phyloP scores from a whole-genome alignment of 2,797 vertebrate species.

The Morelia viridis region DNA sequence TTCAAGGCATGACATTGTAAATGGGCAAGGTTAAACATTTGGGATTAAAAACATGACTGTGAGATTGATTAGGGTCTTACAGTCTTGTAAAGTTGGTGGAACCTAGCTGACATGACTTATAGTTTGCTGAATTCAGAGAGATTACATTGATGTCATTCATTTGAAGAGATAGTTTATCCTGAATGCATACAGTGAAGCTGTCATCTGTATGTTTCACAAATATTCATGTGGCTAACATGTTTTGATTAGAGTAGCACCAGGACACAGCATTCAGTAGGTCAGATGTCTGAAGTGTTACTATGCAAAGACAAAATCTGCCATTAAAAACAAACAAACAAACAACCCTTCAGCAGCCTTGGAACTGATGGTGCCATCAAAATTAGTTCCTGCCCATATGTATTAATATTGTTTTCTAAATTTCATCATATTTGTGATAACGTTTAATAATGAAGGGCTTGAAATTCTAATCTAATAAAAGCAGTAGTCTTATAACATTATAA shows the following conservation, averaged over 20 bases:
- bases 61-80: constrained; percentile 73
- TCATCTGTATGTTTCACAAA: constrained; percentile 65
- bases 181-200: constrained; percentile 64
- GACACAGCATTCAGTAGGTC: constrained; percentile 51
- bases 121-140: constrained; percentile 72
- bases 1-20: constrained; percentile 70
- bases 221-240: constrained; percentile 68
- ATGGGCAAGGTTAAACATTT: constrained; percentile 76
- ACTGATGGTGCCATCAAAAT: neutral
- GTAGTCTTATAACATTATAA: neutral
- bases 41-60: constrained; percentile 75
- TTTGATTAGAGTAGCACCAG: constrained; percentile 67
- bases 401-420: constrained; percentile 26
- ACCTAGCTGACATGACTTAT: constrained; percentile 72
- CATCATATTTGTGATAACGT: constrained; percentile 19
- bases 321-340: neutral
- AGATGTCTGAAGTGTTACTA: constrained; percentile 48
- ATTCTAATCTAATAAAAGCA: neutral
- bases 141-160: constrained; percentile 74
- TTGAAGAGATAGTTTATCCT: constrained; percentile 72
- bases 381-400: constrained; percentile 15
- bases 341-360: constrained; percentile 39
- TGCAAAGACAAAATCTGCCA: neutral
- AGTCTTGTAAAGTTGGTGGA: constrained; percentile 73
- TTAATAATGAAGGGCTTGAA: constrained; percentile 21